Evolutionary conservation across 2,888 invertebrate species (phyloP), one percentile per base, ranked within the genome.

Genomic region (Pheosia tremula): DNA sequence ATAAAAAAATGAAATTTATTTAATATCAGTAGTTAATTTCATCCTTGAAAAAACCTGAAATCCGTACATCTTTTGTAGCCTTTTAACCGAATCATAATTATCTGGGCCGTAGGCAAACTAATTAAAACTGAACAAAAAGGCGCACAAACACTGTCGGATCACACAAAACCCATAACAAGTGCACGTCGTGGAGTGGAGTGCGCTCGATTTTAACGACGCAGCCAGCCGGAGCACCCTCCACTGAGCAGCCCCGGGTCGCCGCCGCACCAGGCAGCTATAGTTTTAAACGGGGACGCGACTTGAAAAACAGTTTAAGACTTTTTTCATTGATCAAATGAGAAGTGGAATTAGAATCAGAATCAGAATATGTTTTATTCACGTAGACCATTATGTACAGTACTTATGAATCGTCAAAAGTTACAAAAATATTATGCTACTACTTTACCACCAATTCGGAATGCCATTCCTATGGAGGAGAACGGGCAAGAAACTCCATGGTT

Each of bases 151-250:
- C 37, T 11, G 24, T 41, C 56, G n/a, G 45, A 45, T 5, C 45
- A 9, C 45, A 36, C 36, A 36, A 45, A 45, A 45, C 45, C 45
- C 55, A 13, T 13, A n/a, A 3, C 43, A 45, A 56, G 43, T 45
- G 56, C 36, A 36, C 24, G 13, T 1, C 55, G 56, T 57, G 59
- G 71, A 24, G 24, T 75, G 67, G 63, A 81, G 81, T 59, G 66
- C 63, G 63, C 81, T 82, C 71, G 73, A 76, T 81, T 80, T 81
- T 82, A 82, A 80, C 81, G 81, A 73, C 67, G 75, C 75, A 72
- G 68, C 69, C 63, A 68, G 66, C 62, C 64, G 62, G 67, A 69
- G 77, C 24, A 60, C 64, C 39, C 72, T 75, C 57, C 43, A 56
- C 61, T 60, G 57, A 56, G 50, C 50, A 52, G n/a, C 60, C 58